phyloP scores from a whole-genome alignment of 1,140 invertebrate genomes.

The Drosophila obscura region DNA sequence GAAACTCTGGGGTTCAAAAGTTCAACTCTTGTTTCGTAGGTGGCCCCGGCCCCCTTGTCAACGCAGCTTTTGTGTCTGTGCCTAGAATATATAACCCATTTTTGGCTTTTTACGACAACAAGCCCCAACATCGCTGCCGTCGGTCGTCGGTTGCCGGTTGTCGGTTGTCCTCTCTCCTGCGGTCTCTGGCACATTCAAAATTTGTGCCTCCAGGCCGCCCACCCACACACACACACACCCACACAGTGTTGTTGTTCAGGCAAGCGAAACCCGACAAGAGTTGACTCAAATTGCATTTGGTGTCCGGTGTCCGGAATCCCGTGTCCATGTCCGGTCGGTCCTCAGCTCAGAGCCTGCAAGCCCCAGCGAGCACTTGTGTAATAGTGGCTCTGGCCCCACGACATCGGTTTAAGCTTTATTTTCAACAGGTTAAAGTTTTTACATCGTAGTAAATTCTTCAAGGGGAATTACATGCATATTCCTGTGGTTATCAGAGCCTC shows the following conservation, averaged over 20 bases:
- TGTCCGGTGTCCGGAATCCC: constrained; percentile 36
- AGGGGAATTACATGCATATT: too few relatives aligned
- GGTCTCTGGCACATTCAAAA: constrained; percentile 64
- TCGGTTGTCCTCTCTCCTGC: constrained; percentile 32
- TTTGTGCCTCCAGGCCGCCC: constrained; percentile 27
- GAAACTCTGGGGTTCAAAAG: constrained; percentile 40
- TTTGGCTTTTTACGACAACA: constrained; percentile 76
- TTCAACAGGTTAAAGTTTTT: too few relatives aligned
- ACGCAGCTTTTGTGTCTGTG: constrained; percentile 76
- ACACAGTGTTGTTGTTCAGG: constrained; percentile 58
- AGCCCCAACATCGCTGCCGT: constrained; percentile 36
- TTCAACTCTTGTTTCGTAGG: constrained; percentile 72
- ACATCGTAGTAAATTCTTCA: too few relatives aligned
- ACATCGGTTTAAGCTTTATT: too few relatives aligned
- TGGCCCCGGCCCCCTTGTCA: constrained; percentile 59
- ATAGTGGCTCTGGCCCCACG: too few relatives aligned
- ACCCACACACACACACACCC: constrained; percentile 10
- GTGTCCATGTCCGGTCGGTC: too few relatives aligned
- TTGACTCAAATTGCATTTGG: constrained; percentile 79
- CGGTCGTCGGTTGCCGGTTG: constrained; percentile 25
- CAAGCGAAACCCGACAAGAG: constrained; percentile 72
- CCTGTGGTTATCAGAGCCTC: too few relatives aligned
- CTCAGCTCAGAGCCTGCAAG: too few relatives aligned
- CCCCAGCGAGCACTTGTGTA: too few relatives aligned
- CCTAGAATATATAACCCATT: constrained; percentile 78